Evolutionary conservation across 92 coral and sea anemone genomes (phyloP).

Genomic region (Porites cylindrica): DNA sequence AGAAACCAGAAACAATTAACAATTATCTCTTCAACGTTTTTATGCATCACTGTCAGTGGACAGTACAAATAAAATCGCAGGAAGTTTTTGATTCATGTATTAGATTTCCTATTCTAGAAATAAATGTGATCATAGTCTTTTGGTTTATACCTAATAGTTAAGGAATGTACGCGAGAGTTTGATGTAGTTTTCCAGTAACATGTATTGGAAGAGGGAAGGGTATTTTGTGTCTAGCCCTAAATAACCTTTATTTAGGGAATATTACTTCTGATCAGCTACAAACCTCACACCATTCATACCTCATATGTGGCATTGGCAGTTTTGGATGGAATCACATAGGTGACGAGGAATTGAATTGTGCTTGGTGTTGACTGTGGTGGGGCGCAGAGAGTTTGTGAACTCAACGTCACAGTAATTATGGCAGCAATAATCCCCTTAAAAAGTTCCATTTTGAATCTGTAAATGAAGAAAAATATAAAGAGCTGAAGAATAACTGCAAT

Average conservation of each 20-base stretch:
- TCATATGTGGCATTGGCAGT: constrained; percentile 13
- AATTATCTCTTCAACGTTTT: no score
- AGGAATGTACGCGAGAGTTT: neutral
- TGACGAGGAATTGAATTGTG: neutral
- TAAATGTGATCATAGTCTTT: neutral
- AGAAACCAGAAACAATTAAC: no score
- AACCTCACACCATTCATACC: neutral
- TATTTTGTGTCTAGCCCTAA: no score
- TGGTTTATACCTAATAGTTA: neutral
- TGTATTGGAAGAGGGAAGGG: no score
- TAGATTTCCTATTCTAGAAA: neutral
- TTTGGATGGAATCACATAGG: neutral
- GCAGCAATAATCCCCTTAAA: constrained; percentile 2
- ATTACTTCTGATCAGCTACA: neutral
- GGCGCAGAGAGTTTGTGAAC: neutral
- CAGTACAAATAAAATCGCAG: no score
- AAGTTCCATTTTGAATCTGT: neutral
- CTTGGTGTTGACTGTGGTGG: neutral
- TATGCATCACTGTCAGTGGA: no score
- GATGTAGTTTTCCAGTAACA: neutral
- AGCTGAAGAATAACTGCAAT: neutral
- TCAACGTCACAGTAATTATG: neutral
- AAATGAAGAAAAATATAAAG: neutral
- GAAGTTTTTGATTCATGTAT: no score
- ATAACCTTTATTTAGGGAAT: neutral